These are phyloP conservation scores for Pantherophis alleghaniensis DNA, from an alignment of 2,797 vertebrate species.

Conservation along the genomic window DNA sequence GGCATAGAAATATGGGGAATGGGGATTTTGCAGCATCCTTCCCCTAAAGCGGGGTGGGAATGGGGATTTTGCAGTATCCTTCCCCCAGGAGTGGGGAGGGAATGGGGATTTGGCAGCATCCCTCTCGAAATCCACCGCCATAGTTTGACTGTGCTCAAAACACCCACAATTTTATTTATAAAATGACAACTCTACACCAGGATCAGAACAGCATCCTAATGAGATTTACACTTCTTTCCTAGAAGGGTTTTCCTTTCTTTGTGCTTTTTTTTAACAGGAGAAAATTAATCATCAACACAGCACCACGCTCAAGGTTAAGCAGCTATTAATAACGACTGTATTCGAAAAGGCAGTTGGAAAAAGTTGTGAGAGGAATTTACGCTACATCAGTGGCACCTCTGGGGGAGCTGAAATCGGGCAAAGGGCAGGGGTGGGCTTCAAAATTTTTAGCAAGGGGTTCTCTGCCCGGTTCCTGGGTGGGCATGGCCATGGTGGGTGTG, in stretches of 20 bases:
- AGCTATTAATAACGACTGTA: neutral
- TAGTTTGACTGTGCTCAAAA: neutral
- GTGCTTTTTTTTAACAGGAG: neutral
- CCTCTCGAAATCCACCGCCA: neutral
- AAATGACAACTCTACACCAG: neutral
- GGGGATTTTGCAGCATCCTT: too few relatives aligned
- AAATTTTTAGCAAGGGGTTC: too few relatives aligned
- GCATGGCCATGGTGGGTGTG: too few relatives aligned
- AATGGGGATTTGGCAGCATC: neutral
- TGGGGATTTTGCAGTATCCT: too few relatives aligned
- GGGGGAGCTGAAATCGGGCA: neutral
- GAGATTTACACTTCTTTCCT: neutral
- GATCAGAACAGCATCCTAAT: neutral
- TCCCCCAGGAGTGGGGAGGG: too few relatives aligned
- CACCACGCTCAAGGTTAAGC: neutral
- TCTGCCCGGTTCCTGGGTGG: too few relatives aligned
- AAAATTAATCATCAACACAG: neutral
- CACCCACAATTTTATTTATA: neutral
- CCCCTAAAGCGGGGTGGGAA: too few relatives aligned
- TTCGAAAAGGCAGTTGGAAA: neutral
- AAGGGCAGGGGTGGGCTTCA: too few relatives aligned
- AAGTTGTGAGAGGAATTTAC: neutral
- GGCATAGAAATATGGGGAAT: too few relatives aligned
- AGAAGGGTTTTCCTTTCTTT: neutral
- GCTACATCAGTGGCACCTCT: neutral